These are phyloP conservation scores for Cosmopolites sordidus DNA, from an alignment of 2,888 invertebrate genomes.

Conservation along the genomic window DNA sequence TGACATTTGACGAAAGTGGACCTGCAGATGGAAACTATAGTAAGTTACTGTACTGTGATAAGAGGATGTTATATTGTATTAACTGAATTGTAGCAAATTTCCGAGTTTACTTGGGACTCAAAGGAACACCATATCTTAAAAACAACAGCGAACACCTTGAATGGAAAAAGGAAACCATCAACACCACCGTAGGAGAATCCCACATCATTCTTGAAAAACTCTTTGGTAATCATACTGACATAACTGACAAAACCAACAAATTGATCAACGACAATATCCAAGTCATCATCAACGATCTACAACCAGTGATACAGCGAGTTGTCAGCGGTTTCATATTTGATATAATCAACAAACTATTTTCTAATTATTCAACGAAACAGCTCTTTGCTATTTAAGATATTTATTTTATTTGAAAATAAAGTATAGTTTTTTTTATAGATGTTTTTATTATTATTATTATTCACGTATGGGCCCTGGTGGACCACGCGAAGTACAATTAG, in stretches of 20 bases:
- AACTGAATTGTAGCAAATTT: constrained; percentile 61
- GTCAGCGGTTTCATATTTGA: constrained; percentile 52
- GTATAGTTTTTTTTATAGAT: too few species aligned
- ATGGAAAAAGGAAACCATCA: constrained; percentile 57
- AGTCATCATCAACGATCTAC: constrained; percentile 60
- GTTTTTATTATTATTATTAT: too few species aligned
- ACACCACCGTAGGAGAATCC: constrained; percentile 59
- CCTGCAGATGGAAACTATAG: constrained; percentile 61
- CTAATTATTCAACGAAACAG: constrained; percentile 52
- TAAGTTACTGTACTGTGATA: constrained; percentile 45
- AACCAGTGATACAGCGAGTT: constrained; percentile 59
- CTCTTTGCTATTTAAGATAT: constrained; percentile 37
- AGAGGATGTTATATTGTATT: too few species aligned
- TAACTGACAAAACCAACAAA: constrained; percentile 63
- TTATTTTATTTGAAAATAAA: too few species aligned
- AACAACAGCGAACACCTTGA: constrained; percentile 53
- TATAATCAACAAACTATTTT: constrained; percentile 53
- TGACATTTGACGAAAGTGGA: constrained; percentile 66
- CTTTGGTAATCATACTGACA: constrained; percentile 58
- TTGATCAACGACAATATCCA: constrained; percentile 72
- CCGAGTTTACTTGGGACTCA: constrained; percentile 53
- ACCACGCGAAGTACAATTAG: too few species aligned
- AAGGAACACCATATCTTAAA: constrained; percentile 51
- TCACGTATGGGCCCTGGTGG: too few species aligned
- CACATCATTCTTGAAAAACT: constrained; percentile 62